Evolutionary conservation across 2,797 vertebrate species (phyloP).

Genomic region (Sebastes oblongus): DNA sequence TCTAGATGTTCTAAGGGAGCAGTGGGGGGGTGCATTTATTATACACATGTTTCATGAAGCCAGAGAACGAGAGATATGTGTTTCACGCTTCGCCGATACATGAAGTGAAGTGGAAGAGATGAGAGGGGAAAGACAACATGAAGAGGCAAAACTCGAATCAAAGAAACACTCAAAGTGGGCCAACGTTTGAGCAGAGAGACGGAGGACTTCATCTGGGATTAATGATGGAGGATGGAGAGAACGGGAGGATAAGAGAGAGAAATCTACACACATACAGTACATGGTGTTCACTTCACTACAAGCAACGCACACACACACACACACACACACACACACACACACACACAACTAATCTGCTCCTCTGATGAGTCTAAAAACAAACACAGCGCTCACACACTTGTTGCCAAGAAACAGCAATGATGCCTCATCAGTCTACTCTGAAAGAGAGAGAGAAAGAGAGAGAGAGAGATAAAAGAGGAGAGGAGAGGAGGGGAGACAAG

Average conservation of each 20-base stretch:
- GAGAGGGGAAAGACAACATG: neutral
- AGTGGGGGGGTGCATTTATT: slow-evolving; percentile 2
- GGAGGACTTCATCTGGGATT: slow-evolving; percentile 1
- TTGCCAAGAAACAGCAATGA: slow-evolving; percentile 83
- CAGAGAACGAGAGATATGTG: neutral
- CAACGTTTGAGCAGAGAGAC: neutral
- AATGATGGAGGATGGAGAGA: slow-evolving; percentile 1
- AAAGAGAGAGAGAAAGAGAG: slow-evolving; percentile 30
- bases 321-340: neutral
- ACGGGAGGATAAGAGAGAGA: neutral
- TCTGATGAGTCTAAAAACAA: slow-evolving; percentile 65
- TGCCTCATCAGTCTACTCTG: slow-evolving; percentile 53
- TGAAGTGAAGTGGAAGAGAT: slow-evolving; percentile 12
- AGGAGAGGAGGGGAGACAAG: neutral
- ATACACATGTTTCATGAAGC: slow-evolving; percentile 2
- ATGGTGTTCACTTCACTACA: neutral
- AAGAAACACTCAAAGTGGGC: neutral
- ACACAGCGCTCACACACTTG: slow-evolving; percentile 70
- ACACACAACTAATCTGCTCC: slow-evolving; percentile 29
- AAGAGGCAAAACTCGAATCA: neutral
- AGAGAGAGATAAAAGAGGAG: neutral
- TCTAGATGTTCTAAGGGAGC: neutral
- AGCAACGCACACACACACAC: neutral
- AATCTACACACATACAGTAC: neutral
- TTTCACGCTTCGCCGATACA: neutral